Base-by-base conservation (phyloP, 35 echinoderm and acorn worm species). In the Ptychodera flava region DNA sequence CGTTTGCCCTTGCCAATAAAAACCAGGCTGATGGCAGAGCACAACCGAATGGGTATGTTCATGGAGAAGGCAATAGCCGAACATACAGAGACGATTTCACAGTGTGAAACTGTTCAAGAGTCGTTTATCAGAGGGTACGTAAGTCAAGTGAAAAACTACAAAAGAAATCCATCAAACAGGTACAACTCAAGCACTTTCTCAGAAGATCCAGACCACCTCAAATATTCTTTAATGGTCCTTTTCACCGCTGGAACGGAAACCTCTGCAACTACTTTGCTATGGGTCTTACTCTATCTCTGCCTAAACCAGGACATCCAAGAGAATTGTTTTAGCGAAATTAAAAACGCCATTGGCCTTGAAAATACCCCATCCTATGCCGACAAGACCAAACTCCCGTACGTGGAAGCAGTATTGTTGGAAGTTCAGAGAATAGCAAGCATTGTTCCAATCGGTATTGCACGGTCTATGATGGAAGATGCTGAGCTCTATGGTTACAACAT, bases 241-340 rank as follows among this genome's bases (percentile, higher is more conserved):
- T 93, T 95, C 83, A 37, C 77, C 12, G 93, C 89, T 38, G 93
- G 93, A 52, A 91, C 89, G 10, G 93, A 95, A 35, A 95, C 93
- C 28, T 91, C 90, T 6, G 33, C 93, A 1, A 84, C 27, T 31
- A 95, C 90, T 1, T 38, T 95, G 27, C 52, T 78, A 31, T 95
- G 93, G 90, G 81, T 45, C 28, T 34, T 91, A 32, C 28, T 89
- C 12, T 95, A 79, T 87, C 88, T 95, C 83, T 77, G 91, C 77
- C 34, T 75, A 32, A 28, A 95, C 79, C 93, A 89, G 28, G 78
- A 91, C 15, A 85, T 95, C 30, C 90, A 95, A 83, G 77, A 22
- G 37, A 84, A 77, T 37, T 52, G 88, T 52, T 80, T 87, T 36
- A 1, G 32, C 2, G 89, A 95, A 36, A 78, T 95, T n/a, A 90